A percentile compares a stretch with the other conserved stretches of the same genome.
These are phyloP conservation scores for Camelus dromedarius DNA, from an alignment of 2,113 vertebrate genomes.

Conservation along the genomic window DNA sequence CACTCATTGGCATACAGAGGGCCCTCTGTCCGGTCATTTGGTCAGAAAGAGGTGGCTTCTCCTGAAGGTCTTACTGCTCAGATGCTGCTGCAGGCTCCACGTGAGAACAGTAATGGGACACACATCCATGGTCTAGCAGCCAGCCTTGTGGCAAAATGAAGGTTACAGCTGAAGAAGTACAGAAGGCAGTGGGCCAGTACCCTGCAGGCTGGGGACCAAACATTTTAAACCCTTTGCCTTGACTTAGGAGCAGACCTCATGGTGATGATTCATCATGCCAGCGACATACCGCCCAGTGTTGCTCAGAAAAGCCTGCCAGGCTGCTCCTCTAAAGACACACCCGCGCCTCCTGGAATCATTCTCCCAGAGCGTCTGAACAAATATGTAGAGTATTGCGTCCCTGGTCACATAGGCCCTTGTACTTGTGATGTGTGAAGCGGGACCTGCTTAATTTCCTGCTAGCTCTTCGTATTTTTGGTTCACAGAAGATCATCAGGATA, in stretches of 20 bases:
- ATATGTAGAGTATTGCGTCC: neutral
- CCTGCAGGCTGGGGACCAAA: neutral
- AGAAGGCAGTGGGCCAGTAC: neutral
- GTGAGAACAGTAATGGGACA: neutral
- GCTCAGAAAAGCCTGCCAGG: neutral
- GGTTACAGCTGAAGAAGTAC: neutral
- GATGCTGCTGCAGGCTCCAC: neutral
- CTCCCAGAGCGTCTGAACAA: neutral
- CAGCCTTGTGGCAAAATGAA: neutral
- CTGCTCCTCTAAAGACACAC: neutral
- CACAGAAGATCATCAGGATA: constrained; percentile 88
- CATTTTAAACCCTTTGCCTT: neutral
- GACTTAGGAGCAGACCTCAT: neutral
- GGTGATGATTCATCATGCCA: neutral
- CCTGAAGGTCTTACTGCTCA: neutral
- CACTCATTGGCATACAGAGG: neutral
- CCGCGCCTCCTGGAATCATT: neutral
- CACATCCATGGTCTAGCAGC: neutral
- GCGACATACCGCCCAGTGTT: neutral
- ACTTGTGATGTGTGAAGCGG: neutral
- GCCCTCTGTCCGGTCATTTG: neutral
- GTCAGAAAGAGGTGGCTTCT: neutral
- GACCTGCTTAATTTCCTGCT: neutral
- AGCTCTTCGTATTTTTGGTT: constrained; percentile 25
- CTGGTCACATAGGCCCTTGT: neutral